Evolutionary conservation across 2,888 invertebrate genomes (phyloP).

Genomic region (Agrypnus murinus): DNA sequence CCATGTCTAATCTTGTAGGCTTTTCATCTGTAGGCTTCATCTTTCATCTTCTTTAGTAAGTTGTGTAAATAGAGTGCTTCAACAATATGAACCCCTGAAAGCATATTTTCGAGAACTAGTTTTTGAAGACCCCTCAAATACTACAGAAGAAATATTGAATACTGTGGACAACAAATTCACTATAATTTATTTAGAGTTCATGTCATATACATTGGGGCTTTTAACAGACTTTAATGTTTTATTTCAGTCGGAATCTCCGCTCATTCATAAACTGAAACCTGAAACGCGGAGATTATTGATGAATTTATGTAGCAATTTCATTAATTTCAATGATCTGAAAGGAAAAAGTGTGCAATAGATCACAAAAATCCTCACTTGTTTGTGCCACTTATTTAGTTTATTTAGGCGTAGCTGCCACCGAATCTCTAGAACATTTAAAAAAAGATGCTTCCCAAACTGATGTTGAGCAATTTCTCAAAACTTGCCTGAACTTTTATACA

Average conservation of each 20-base stretch:
- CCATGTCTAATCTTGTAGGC: constrained; percentile 55
- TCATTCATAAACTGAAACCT: constrained; percentile 37
- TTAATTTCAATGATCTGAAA: too few relatives aligned
- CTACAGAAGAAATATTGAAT: constrained; percentile 20
- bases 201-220: constrained; percentile 44
- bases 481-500: too few relatives aligned
- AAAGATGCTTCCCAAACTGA: too few relatives aligned
- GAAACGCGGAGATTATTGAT: constrained; percentile 46
- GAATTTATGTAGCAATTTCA: constrained; percentile 35
- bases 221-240: constrained; percentile 44
- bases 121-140: constrained; percentile 50
- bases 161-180: constrained; percentile 51
- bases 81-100: constrained; percentile 58
- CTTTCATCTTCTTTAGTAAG: constrained; percentile 55
- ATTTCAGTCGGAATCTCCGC: constrained; percentile 47
- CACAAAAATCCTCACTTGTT: not conserved
- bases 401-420: not conserved
- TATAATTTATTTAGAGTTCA: constrained; percentile 47
- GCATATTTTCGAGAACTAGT: constrained; percentile 48
- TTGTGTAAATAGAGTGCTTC: constrained; percentile 60
- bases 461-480: too few relatives aligned
- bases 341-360: not conserved
- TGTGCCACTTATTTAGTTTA: not conserved
- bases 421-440: not conserved
- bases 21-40: constrained; percentile 58